Base-by-base conservation (phyloP, 2,113 vertebrate species). In the Scalopus aquaticus region DNA sequence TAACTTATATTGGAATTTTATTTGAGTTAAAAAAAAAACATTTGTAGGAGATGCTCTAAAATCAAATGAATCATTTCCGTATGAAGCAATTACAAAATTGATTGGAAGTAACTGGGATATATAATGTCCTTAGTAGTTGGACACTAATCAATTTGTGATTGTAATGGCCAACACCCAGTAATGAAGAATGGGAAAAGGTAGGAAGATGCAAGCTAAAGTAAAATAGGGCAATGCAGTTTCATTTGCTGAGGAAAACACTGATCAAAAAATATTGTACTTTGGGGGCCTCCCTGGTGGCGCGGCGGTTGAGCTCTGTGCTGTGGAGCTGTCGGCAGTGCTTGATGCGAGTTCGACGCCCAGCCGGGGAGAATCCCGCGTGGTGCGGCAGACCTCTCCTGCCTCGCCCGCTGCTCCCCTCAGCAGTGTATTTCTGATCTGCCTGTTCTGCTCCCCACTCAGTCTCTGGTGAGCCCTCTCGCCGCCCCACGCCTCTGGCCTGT, bases 171-270 rank as follows among this genome's bases (percentile, higher is more conserved):
- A 74, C 35, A n/a, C 30, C 20, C 62, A 49, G 5, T 24, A 6
- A 28, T 80, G 44, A 20, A 76, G 76, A 74, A 69, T 82, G 42
- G 24, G 32, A 30, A 44, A 37, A 69, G 70, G 28, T 69, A 88
- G 44, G 20, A 42, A 82, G 58, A 51, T 89, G 35, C 35, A 89
- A 79, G 42, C 15, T 67, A 69, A 91, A 69, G 65, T 65, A 58
- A 90, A 85, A 12, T 37, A 79, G 39, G 35, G 60, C n/a, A 64
- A 65, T 76, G 20, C 19, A 30, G 19, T 60, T 95, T 95, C 30
- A 80, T 72, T 91, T 90, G 64, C 13, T 79, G 46, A 90, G 44
- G 58, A 93, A 94, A 95, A 56, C 35, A 83, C 42, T 82, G 79
- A 89, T 89, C 72, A 46, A 90, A 70, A 54, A 62, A n/a, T n/a